Percentiles rank a stretch among this genome's conserved stretches.
These are phyloP conservation scores for Clunio marinus DNA, from an alignment of 2,888 invertebrate species.

Conservation along the genomic window DNA sequence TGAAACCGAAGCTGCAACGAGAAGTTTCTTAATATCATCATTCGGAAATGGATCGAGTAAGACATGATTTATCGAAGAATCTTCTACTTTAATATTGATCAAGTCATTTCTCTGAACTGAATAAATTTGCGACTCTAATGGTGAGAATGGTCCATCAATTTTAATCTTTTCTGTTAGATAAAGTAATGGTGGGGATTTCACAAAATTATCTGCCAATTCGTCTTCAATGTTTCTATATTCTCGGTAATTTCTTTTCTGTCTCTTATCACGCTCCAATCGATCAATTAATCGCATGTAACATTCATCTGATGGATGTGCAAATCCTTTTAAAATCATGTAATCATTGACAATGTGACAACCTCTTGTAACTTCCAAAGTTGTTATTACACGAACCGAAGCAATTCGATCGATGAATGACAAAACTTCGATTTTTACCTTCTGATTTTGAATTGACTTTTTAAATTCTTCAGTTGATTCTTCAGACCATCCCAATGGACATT, in stretches of 20 bases:
- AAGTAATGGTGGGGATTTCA: neutral
- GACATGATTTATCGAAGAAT: slow-evolving; percentile 75
- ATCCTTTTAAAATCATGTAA: slow-evolving; percentile 58
- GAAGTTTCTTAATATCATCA: slow-evolving; percentile 48
- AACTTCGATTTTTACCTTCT: slow-evolving; percentile 45
- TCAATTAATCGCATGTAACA: slow-evolving; percentile 71
- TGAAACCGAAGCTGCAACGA: slow-evolving; percentile 62
- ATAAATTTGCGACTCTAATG: slow-evolving; percentile 77
- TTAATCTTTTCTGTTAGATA: slow-evolving; percentile 43
- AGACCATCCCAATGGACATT: slow-evolving; percentile 63
- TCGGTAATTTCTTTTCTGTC: slow-evolving; percentile 42
- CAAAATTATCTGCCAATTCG: neutral
- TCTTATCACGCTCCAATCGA: slow-evolving; percentile 56
- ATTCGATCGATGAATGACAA: slow-evolving; percentile 77
- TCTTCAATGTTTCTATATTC: neutral
- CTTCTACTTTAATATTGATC: neutral
- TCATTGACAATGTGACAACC: slow-evolving; percentile 59
- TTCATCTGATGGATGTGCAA: slow-evolving; percentile 68
- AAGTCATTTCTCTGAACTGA: no score
- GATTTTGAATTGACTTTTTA: neutral
- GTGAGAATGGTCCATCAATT: slow-evolving; percentile 75
- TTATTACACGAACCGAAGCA: slow-evolving; percentile 62
- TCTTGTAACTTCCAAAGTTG: neutral
- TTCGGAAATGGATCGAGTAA: slow-evolving; percentile 77
- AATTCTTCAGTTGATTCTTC: slow-evolving; percentile 51